Conservation (phyloP, 1,140 invertebrate genomes). For the Cyclina sinensis region DNA sequence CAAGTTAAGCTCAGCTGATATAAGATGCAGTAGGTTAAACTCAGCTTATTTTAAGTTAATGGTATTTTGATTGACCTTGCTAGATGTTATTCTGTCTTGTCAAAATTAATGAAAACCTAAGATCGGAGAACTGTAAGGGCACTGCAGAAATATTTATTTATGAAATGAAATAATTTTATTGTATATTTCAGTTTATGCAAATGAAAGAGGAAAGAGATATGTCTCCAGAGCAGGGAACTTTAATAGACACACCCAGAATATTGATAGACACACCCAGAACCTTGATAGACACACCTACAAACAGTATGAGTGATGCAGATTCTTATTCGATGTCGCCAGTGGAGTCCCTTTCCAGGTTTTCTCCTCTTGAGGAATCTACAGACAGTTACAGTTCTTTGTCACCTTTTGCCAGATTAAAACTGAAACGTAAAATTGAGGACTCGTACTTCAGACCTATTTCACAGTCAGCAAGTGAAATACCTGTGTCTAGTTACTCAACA, state of each 20-base stretch:
- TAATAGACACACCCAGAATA: not conserved
- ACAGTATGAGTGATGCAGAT: conserved; percentile 26
- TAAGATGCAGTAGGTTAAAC: too few species aligned
- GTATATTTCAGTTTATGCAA: conserved; percentile 54
- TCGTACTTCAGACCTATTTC: conserved; percentile 52
- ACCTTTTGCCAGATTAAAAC: conserved; percentile 55
- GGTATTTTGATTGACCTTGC: too few species aligned
- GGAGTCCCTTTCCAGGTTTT: conserved; percentile 15
- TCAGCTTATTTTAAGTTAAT: too few species aligned
- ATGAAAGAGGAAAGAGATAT: not conserved
- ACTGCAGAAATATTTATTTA: not conserved
- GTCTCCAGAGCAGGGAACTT: not conserved
- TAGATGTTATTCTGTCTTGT: too few species aligned
- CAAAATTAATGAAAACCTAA: too few species aligned
- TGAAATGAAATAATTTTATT: not conserved
- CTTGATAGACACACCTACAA: not conserved
- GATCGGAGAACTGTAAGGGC: too few species aligned
- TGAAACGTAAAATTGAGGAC: conserved; percentile 40
- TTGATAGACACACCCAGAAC: not conserved
- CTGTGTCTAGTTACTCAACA: not conserved
- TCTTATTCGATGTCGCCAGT: conserved; percentile 12
- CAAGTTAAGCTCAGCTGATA: too few species aligned
- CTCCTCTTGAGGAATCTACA: conserved; percentile 13
- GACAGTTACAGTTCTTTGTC: conserved; percentile 33
- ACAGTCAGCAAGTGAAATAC: not conserved